phyloP scores from a whole-genome alignment of 2,113 vertebrate species.

The Zingel zingel region DNA sequence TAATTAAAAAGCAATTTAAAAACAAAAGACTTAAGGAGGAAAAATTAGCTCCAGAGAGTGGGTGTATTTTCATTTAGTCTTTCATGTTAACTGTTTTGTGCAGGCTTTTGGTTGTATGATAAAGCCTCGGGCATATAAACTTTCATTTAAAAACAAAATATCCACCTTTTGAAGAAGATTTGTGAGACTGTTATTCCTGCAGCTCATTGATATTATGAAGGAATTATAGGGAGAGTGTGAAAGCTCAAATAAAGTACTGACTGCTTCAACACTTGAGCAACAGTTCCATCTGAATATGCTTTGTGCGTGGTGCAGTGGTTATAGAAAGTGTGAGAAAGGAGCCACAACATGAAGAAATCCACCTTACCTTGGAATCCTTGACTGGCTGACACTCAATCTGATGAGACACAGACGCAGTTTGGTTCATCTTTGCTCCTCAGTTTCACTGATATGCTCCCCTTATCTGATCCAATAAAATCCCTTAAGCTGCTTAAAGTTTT shows the following conservation, averaged over 20 bases:
- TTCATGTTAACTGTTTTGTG: too few relatives aligned
- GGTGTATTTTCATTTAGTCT: too few relatives aligned
- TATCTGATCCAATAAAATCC: slow-evolving; percentile 15
- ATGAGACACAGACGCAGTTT: slow-evolving; percentile 76
- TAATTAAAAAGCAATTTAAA: too few relatives aligned
- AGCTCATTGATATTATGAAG: too few relatives aligned
- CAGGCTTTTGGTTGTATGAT: too few relatives aligned
- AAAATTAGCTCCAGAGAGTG: too few relatives aligned
- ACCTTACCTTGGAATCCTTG: slow-evolving; percentile 71
- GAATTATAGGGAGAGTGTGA: too few relatives aligned
- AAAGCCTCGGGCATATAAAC: too few relatives aligned
- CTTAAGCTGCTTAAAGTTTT: slow-evolving; percentile 38
- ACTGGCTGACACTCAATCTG: slow-evolving; percentile 72
- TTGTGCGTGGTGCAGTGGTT: not conserved
- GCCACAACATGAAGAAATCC: not conserved
- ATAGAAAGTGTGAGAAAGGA: not conserved
- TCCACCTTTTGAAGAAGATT: not conserved
- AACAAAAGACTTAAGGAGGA: too few relatives aligned
- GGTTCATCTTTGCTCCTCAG: slow-evolving; percentile 66
- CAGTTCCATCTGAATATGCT: not conserved
- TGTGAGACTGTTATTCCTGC: too few relatives aligned
- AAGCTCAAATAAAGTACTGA: not conserved
- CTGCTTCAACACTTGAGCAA: not conserved
- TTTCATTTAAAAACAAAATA: not conserved
- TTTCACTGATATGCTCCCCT: slow-evolving; percentile 15